Conservation (phyloP, 1,140 invertebrate genomes). For the Aleiodes sp. region DNA sequence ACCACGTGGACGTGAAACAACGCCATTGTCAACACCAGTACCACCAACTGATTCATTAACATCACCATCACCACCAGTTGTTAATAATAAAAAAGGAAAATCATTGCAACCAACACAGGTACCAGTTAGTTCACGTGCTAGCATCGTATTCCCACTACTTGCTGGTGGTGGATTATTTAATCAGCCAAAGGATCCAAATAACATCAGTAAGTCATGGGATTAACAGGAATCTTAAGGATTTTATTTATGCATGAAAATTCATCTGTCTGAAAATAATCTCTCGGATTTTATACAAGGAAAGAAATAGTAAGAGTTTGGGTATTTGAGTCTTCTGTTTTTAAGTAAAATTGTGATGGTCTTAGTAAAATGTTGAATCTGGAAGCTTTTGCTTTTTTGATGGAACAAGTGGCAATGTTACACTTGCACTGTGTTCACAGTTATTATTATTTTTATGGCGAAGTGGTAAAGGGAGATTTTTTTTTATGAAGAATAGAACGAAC, state of each 20-base stretch:
- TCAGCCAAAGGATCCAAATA: conserved; percentile 60
- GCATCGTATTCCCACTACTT: conserved; percentile 80
- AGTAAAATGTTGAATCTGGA: too few species aligned
- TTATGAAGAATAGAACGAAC: too few species aligned
- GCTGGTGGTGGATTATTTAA: conserved; percentile 64
- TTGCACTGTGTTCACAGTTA: neutral
- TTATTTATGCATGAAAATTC: neutral
- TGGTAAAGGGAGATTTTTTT: neutral
- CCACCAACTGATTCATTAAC: conserved; percentile 59
- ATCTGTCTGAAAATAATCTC: neutral
- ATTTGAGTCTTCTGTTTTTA: neutral
- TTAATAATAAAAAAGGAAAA: conserved; percentile 59
- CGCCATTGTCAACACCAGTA: conserved; percentile 55
- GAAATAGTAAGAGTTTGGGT: neutral
- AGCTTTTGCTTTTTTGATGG: neutral
- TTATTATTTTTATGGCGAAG: neutral
- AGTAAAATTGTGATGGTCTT: too few species aligned
- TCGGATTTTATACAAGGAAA: neutral
- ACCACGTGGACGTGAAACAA: conserved; percentile 56
- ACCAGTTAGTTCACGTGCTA: conserved; percentile 76
- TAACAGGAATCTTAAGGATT: neutral
- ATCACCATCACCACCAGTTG: conserved; percentile 59
- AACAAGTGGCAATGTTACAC: conserved; percentile 4
- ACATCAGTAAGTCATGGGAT: conserved; percentile 62
- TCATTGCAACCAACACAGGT: conserved; percentile 72